These are phyloP conservation scores for Phylloscopus whistleri DNA, from an alignment of 2,113 vertebrate genomes.

Conservation along the genomic window DNA sequence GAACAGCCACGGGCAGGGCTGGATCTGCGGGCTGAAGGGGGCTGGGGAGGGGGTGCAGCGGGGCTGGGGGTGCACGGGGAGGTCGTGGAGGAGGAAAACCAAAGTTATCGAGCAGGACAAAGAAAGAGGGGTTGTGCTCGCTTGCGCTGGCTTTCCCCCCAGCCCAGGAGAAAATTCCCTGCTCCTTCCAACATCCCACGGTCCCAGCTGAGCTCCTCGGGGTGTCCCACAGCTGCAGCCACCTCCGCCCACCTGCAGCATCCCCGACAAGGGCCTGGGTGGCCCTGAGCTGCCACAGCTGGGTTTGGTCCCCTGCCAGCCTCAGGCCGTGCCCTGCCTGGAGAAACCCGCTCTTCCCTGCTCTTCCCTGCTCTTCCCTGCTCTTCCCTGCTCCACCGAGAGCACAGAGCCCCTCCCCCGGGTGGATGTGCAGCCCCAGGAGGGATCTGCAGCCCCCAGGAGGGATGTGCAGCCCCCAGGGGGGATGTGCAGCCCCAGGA, in stretches of 20 bases:
- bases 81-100: background rate
- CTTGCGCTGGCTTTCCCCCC: background rate
- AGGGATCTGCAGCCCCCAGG: background rate
- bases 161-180: background rate
- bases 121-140: background rate
- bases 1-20: background rate
- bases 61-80: background rate
- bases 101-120: background rate
- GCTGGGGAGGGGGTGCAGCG: fast-evolving
- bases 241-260: background rate
- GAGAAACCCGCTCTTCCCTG: fast-evolving
- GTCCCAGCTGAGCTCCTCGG: background rate
- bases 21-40: background rate
- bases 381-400: background rate
- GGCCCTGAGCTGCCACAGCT: background rate
- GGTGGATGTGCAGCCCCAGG: background rate
- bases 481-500: background rate
- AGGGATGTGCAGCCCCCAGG: background rate
- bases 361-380: background rate
- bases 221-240: background rate
- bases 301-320: background rate
- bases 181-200: background rate
- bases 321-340: fast-evolving
- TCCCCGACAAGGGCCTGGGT: background rate
- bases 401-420: fast-evolving